Percentiles rank a stretch among this genome's conserved stretches.
These are phyloP conservation scores for Myiagra hebetior DNA, from an alignment of 2,113 vertebrate genomes.

Conservation along the genomic window DNA sequence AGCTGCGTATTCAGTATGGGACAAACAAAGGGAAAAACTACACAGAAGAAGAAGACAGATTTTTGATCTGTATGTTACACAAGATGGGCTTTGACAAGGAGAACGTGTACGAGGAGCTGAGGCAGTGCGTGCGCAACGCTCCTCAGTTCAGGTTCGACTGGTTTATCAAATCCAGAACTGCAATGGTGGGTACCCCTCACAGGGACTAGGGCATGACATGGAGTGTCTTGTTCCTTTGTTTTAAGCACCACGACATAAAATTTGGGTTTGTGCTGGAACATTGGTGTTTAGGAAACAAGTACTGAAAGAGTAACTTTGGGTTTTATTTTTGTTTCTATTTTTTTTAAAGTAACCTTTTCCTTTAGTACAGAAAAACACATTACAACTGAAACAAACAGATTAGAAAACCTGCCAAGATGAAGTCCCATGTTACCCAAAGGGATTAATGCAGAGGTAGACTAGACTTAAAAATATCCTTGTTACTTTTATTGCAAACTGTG, in stretches of 20 bases:
- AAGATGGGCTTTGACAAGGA: constrained; percentile 92
- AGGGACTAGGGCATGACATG: rapidly evolving
- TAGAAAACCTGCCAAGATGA: background rate
- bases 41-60: constrained; percentile 88
- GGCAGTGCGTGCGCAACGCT: constrained; percentile 87
- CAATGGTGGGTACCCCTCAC: constrained; percentile 77
- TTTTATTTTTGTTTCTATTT: background rate
- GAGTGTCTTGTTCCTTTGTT: background rate
- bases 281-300: background rate
- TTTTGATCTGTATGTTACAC: constrained; percentile 89
- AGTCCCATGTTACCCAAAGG: background rate
- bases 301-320: background rate
- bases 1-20: constrained; percentile 87
- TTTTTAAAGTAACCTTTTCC: background rate
- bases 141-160: constrained; percentile 90
- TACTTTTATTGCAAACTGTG: background rate
- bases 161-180: constrained; percentile 91
- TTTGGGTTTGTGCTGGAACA: background rate
- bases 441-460: background rate
- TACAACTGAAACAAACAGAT: background rate
- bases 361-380: background rate
- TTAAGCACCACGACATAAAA: background rate
- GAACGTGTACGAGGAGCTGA: constrained; percentile 86
- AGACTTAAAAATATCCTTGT: background rate
- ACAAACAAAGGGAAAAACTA: constrained; percentile 91